Base-by-base conservation (phyloP, 1,140 invertebrate species). In the Pogonomyrmex californicus region DNA sequence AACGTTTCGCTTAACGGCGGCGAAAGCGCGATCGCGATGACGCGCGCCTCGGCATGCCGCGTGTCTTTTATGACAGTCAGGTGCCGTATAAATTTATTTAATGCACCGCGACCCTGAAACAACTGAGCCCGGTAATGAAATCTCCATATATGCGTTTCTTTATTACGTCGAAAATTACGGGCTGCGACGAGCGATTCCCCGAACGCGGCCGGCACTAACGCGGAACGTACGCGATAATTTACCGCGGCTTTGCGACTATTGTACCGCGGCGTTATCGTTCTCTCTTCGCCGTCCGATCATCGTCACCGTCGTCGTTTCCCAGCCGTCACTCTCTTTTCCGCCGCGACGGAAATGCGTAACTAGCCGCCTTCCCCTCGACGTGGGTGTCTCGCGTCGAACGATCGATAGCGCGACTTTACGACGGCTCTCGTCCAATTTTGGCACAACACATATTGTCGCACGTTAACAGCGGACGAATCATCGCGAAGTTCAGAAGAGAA, bases 31-130 rank as follows among this genome's bases (percentile, higher is more conserved):
- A 85, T 78, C 85, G 79, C 78, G 76, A 66, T 90, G 88, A 90
- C 88, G 86, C 81, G 86, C 73, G 76, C 81, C 68, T 63, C 86
- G 70, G 79, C 81, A 58, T 82, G 71, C 89, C 88, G 88, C 89
- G 87, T 85, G 89, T 91, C 90, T 91, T 91, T 91, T 91, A 91
- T 91, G 90, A 91, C 89, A 91, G 85, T 79, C 90, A 83, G 90
- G 68, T 91, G 90, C 87, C 90, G 87, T 87, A 88, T 91, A 91
- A 91, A 90, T 91, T 91, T 91, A 70, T 85, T 91, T 91, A 91
- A 91, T 90, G 90, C 85, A 62, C 79, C 60, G 85, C 89, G 89
- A 88, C 89, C 87, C 89, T 91, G 90, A 87, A 91, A 90, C 87
- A 75, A 73, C 89, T 77, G 90, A 86, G 71, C 71, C 49, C 51